These are phyloP conservation scores for Drosophila parabipectinata DNA, from an alignment of 1,140 invertebrate genomes.

Conservation along the genomic window DNA sequence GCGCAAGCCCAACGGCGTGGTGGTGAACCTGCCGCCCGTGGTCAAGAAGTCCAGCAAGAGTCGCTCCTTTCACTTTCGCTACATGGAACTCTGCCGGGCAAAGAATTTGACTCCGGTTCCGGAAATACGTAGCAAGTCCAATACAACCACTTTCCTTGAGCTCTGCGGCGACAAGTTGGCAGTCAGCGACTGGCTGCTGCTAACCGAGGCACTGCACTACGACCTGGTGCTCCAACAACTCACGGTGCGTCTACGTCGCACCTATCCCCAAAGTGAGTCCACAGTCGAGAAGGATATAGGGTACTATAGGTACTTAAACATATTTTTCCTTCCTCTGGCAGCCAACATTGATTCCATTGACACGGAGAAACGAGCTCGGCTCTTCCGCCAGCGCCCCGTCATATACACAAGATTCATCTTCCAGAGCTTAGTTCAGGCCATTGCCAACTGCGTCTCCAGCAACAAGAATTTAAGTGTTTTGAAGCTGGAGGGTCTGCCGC, in stretches of 20 bases:
- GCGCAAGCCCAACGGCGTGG: conserved; percentile 29
- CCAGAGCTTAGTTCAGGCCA: conserved; percentile 84
- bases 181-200: conserved; percentile 87
- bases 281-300: not conserved
- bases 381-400: conserved; percentile 84
- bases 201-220: conserved; percentile 86
- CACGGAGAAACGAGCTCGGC: conserved; percentile 85
- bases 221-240: conserved; percentile 86
- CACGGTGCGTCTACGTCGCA: conserved; percentile 83
- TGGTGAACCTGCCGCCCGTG: conserved; percentile 44
- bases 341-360: conserved; percentile 85
- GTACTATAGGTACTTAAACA: not conserved
- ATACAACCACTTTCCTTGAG: conserved; percentile 84
- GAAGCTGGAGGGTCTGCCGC: conserved; percentile 87
- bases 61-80: conserved; percentile 78
- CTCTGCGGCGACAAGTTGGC: conserved; percentile 87
- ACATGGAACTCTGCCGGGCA: conserved; percentile 75
- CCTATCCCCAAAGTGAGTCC: conserved; percentile 65
- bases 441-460: conserved; percentile 85
- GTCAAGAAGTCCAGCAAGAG: conserved; percentile 72
- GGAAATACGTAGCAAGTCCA: conserved; percentile 80
- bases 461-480: conserved; percentile 85
- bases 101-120: conserved; percentile 72
- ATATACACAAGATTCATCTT: conserved; percentile 85
- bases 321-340: not conserved